A percentile compares a stretch with the other conserved stretches of the same genome.
Evolutionary conservation across 1,140 invertebrate species (phyloP).

Genomic region (Drosophila pectinifera): DNA sequence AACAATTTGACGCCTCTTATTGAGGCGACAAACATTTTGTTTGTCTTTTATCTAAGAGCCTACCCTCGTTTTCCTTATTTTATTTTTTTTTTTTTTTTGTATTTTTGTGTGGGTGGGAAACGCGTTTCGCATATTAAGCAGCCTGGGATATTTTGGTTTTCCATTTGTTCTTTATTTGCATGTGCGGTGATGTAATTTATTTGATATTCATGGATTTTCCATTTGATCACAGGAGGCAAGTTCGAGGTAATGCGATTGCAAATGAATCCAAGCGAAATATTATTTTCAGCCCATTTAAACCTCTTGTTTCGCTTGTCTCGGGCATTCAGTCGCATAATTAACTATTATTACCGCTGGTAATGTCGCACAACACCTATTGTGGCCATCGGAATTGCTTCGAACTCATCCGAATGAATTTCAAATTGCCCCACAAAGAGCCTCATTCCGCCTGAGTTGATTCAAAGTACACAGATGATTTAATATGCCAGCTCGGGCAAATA

Average conservation of each 20-base stretch:
- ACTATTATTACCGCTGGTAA: constrained; percentile 32
- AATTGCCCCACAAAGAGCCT: constrained; percentile 14
- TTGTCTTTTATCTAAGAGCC: constrained; percentile 34
- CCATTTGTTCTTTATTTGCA: constrained; percentile 49
- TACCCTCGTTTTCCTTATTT: constrained; percentile 10
- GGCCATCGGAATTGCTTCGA: constrained; percentile 9
- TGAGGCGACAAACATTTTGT: constrained; percentile 60
- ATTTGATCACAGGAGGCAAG: constrained; percentile 27
- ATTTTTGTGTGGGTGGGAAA: constrained; percentile 13
- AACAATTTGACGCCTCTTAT: constrained; percentile 71
- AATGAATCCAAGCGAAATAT: constrained; percentile 33
- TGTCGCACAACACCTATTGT: constrained; percentile 40
- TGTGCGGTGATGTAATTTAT: constrained; percentile 76
- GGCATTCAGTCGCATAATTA: constrained; percentile 34
- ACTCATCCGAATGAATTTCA: constrained; percentile 22
- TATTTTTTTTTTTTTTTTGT: constrained; percentile 1
- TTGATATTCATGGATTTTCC: constrained; percentile 67
- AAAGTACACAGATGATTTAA: constrained; percentile 32
- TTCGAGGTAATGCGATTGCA: constrained; percentile 33
- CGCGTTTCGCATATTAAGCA: constrained; percentile 73
- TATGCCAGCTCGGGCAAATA: constrained; percentile 38
- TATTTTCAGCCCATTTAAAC: constrained; percentile 43
- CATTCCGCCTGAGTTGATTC: constrained; percentile 27
- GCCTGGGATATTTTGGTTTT: constrained; percentile 42
- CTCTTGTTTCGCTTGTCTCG: constrained; percentile 16